These are phyloP conservation scores for Vireo griseus DNA, from an alignment of 2,797 vertebrate genomes.

Conservation along the genomic window DNA sequence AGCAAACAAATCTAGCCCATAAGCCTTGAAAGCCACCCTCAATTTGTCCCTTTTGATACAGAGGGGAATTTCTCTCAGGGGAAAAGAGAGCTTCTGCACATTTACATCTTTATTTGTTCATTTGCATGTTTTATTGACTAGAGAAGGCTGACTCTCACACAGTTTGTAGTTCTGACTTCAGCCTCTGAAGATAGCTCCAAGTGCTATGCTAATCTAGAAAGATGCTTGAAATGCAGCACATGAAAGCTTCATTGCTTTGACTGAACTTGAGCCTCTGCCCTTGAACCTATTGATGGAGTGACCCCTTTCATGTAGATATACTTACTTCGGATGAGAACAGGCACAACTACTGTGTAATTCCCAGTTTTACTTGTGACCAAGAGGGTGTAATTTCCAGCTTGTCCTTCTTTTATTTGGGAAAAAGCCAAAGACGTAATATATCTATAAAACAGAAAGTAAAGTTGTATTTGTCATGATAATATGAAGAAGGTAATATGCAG, in stretches of 20 bases:
- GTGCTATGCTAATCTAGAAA: not conserved
- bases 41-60: not conserved
- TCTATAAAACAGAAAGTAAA: conserved; percentile 64
- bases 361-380: conserved; percentile 60
- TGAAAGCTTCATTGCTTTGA: not conserved
- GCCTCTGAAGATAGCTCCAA: not conserved
- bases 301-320: not conserved
- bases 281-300: not conserved
- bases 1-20: not conserved
- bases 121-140: not conserved
- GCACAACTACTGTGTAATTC: conserved; percentile 71
- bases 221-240: not conserved
- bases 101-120: conserved; percentile 1
- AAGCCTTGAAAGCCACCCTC: not conserved
- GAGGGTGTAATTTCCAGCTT: conserved; percentile 79
- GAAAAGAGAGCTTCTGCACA: not conserved
- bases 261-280: not conserved
- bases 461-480: not conserved
- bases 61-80: not conserved
- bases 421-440: conserved; percentile 65
- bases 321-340: conserved; percentile 74
- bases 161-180: not conserved
- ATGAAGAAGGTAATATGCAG: not conserved
- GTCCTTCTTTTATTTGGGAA: conserved; percentile 63
- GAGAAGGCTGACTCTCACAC: not conserved